These are phyloP conservation scores for Urocyon cinereoargenteus DNA, from an alignment of 2,797 vertebrate genomes.

Conservation along the genomic window DNA sequence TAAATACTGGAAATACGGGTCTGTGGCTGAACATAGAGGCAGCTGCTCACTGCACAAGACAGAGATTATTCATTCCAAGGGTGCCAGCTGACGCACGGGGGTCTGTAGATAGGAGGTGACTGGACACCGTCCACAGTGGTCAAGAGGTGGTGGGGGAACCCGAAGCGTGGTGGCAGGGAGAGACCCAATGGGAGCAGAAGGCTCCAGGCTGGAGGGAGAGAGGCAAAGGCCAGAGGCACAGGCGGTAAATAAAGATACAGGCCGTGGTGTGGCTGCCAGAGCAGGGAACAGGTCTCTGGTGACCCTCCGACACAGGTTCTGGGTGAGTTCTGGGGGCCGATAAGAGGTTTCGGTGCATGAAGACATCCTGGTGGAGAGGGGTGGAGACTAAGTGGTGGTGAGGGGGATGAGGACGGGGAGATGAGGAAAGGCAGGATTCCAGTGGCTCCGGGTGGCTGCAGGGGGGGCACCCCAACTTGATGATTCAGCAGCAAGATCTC, in stretches of 20 bases:
- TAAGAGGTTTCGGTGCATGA: neutral
- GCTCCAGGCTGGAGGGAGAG: neutral
- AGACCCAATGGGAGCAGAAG: neutral
- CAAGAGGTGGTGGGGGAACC: neutral
- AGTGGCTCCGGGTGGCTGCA: neutral
- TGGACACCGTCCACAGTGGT: neutral
- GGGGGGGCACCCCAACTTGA: neutral
- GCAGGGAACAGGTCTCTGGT: neutral
- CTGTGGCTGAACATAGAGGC: neutral
- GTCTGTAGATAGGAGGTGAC: neutral
- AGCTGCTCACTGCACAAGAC: neutral
- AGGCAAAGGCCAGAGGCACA: accelerated
- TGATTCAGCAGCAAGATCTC: neutral
- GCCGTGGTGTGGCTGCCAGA: accelerated
- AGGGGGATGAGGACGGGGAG: neutral
- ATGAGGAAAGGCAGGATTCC: neutral
- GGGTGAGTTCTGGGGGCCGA: neutral
- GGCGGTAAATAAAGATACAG: neutral
- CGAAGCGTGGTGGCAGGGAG: neutral
- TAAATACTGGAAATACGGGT: neutral
- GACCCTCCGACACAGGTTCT: neutral
- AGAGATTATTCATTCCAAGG: neutral
- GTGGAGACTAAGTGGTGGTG: neutral
- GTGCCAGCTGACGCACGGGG: too few relatives aligned
- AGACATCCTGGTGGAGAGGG: neutral